Base-by-base conservation (phyloP, 2,113 vertebrate species). In the Larimichthys crocea region DNA sequence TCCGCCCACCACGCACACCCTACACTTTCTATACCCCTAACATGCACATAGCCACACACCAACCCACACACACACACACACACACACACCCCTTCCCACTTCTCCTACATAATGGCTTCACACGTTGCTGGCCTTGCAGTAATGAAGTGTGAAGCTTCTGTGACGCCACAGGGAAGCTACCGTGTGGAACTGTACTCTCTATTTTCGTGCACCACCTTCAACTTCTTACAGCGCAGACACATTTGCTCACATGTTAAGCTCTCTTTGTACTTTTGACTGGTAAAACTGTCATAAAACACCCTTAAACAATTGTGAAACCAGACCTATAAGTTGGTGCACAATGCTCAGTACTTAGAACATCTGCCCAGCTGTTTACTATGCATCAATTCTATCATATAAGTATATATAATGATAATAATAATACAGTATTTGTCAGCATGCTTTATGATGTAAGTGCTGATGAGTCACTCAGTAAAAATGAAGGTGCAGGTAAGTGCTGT, bases 61-160 rank as follows among this genome's bases (percentile, higher is more conserved):
- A 26, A 42, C 14, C 17, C 15, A 10, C 48, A 17, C 12, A 48
- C 20, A 42, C 35, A 15, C 26, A 31, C 40, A 66, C 52, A 42
- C 14, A 22, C 15, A 11, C 48, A 17, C 10, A 46, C 59, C 76
- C 66, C 52, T 78, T 81, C 76, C 69, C 9, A 57, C 80, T 76
- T 83, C 80, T 89, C 74, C 80, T 61, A 83, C 79, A 85, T 87
- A 83, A 92, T 87, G 89, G 85, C 74, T 92, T 91, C 77, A 85
- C 90, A 91, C 80, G 29, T 91, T 26, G 46, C 72, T 89, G 87
- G 87, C 85, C 84, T 84, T 73, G 79, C 90, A 76, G 83, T 93
- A 92, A 94, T 94, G 88, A 93, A 92, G 91, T 92, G 89, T 88
- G 91, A 94, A 90, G 88, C 82, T 79, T 79, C 83, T 88, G 78